Evolutionary conservation across 2,888 invertebrate genomes (phyloP), one percentile per base, ranked within the genome.

Genomic region (Stictocephala bisonia): DNA sequence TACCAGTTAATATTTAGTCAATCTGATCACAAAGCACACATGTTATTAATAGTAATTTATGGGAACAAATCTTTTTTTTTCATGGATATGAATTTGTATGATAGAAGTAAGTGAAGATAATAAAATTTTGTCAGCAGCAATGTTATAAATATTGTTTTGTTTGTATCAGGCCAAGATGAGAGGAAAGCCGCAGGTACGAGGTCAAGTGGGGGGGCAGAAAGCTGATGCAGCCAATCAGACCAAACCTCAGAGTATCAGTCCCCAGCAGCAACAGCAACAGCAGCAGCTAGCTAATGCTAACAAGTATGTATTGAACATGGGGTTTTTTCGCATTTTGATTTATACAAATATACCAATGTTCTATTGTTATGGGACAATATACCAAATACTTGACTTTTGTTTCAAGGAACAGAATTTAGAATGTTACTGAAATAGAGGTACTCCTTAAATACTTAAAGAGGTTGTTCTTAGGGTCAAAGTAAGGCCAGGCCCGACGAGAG

Each of bases 181-280:
- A 20, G 91, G 90, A 67, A 94, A 94, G 83, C 90, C 90, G 48
- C 85, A 87, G 48, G 86, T 88, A 77, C 85, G 90, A 13, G 56
- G 44, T 7, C 89, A 92, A 85, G 86, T 71, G 83, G 90, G 77
- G 1, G 85, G 81, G 3, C 84, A 86, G 73, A 92, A 90, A 83
- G 89, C 89, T 76, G 92, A 91, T 81, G 91, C 91, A 0, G 91
- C 91, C 4, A 93, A 91, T 83, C 91, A 91, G 81, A 91, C 91
- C 0, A 87, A 88, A 76, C 79, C 79, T 18, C 78, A 79, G 48
- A 73, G 70, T 29, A 74, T 77, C 64, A 78, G 75, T 71, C 79
- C 75, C 31, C 78, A 50, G 53, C 76, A 58, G 44, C 70, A 64
- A 2, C 60, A 60, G 40, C 60, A 60, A 27, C 69, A 70, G 13